Evolutionary conservation across 2,797 vertebrate genomes (phyloP).

Genomic region (Hippopotamyrus pictus): DNA sequence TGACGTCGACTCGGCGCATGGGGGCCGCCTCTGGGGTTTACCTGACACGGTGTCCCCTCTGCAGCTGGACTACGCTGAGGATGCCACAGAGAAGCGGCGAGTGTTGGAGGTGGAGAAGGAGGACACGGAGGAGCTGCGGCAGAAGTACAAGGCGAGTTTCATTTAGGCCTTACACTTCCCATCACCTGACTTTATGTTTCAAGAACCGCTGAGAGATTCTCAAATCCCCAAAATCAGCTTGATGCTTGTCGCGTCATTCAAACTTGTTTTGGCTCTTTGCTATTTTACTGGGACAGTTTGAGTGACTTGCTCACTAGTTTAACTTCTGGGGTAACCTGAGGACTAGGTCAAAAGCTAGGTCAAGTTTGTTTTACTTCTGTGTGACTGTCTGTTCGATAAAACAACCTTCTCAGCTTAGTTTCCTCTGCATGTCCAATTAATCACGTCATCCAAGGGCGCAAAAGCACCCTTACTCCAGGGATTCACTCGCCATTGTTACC

Average conservation of each 20-base stretch:
- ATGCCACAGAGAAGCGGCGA: constrained; percentile 92
- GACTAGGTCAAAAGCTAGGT: background rate
- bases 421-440: background rate
- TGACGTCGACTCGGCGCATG: background rate
- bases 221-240: background rate
- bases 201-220: background rate
- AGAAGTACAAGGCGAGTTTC: constrained; percentile 88
- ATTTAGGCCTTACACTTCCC: background rate
- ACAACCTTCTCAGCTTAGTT: background rate
- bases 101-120: constrained; percentile 96
- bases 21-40: background rate
- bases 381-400: background rate
- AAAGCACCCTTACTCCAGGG: background rate
- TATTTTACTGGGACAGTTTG: background rate
- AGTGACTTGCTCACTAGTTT: background rate
- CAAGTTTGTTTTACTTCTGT: background rate
- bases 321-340: background rate
- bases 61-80: constrained; percentile 94
- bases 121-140: constrained; percentile 93
- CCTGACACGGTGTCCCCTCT: constrained; percentile 11
- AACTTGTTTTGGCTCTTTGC: background rate
- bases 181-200: background rate
- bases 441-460: background rate
- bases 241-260: background rate
- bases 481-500: background rate